Evolutionary conservation across 2,888 invertebrate genomes (phyloP).

Genomic region (Cosmia pyralina): DNA sequence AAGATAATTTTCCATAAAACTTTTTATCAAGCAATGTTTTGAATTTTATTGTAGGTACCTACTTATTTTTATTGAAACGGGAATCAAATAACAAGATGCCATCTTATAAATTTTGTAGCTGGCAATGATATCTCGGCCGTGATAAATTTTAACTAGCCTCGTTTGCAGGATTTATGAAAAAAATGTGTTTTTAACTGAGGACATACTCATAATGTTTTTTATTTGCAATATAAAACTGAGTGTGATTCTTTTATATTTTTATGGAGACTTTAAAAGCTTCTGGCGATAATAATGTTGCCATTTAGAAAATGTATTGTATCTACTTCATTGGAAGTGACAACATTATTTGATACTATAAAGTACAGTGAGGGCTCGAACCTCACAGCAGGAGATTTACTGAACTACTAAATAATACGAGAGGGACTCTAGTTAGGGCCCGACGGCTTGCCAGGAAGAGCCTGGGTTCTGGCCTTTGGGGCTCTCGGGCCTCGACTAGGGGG

Average conservation of each 20-base stretch:
- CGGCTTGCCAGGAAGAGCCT: too few species aligned
- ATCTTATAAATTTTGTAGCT: constrained; percentile 38
- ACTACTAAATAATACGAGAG: too few species aligned
- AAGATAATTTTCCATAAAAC: background rate
- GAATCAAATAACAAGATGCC: constrained; percentile 23
- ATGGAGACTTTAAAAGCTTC: constrained; percentile 24
- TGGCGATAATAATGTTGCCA: constrained; percentile 17
- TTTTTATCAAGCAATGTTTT: background rate
- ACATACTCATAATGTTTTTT: constrained; percentile 45
- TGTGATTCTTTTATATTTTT: constrained; percentile 40
- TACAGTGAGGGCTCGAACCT: too few species aligned
- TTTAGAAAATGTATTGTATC: constrained; percentile 12
- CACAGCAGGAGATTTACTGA: too few species aligned
- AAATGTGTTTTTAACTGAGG: constrained; percentile 29
- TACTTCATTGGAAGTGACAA: background rate
- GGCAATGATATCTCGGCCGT: constrained; percentile 43
- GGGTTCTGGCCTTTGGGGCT: too few species aligned
- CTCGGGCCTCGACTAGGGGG: too few species aligned
- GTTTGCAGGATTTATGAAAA: constrained; percentile 40
- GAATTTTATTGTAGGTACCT: constrained; percentile 12
- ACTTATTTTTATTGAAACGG: constrained; percentile 36
- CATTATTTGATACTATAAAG: background rate
- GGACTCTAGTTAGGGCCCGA: too few species aligned
- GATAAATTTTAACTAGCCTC: constrained; percentile 46
- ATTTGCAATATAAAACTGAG: constrained; percentile 52